Base-by-base conservation (phyloP, 2,113 vertebrate genomes). In the Saiga tatarica region DNA sequence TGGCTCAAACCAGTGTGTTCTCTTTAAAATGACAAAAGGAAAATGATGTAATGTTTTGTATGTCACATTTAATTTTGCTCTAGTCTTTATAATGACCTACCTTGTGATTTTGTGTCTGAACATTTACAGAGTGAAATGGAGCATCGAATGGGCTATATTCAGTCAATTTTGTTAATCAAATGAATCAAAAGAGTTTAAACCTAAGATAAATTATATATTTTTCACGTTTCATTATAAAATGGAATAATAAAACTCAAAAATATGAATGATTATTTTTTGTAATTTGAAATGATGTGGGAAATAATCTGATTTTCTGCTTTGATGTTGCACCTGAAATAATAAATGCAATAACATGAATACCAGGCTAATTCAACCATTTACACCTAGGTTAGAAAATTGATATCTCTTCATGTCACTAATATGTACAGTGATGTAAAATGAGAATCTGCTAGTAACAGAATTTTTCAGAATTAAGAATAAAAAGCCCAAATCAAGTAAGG, bases 261-360 rank as follows among this genome's bases (percentile, higher is more conserved):
- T 89, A 82, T 52, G 3, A 52, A 42, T 95, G 91, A 83, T 45
- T 82, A 79, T 97, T 97, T 97, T 97, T 83, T 78, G 94, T 97
- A 5, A 96, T 94, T 98, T 90, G 60, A 98, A 98, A 97, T 97
- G 26, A 90, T 92, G 64, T 95, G 59, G 98, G 96, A 98, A 98
- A 98, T 98, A 81, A 88, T 2, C 15, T 97, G 62, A 89, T 81
- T 97, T 97, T 95, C 96, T 98, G 84, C 57, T 85, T 16, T 95
- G 90, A 94, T 67, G 1, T 52, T 97, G 7, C 13, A 92, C 5
- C 26, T 28, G 30, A 98, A 98, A 60, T 91, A 95, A 87, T 74
- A 96, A 97, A 78, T 74, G n/a, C 0, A 64, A 14, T 97, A 94
- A 78, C 55, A 4, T 91, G 50, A 91, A 50, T 78, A 94, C 93